Conservation (phyloP, 2,888 invertebrate genomes). For the Luffia ferchaultella region DNA sequence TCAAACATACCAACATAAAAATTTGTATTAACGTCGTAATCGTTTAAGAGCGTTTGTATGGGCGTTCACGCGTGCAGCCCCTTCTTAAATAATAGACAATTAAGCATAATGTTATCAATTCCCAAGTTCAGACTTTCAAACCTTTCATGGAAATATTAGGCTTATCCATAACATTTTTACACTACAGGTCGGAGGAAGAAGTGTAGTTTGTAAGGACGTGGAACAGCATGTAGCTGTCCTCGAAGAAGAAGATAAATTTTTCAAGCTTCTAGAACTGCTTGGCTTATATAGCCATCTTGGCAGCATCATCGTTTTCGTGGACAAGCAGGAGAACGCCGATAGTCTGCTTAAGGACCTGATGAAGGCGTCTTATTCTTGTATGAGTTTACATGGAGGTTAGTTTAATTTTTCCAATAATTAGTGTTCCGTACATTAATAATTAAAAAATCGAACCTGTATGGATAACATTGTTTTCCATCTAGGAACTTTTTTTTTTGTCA, state of each 20-base stretch:
- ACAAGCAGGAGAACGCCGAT: constrained; percentile 98
- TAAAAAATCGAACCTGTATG: too few species aligned
- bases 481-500: too few species aligned
- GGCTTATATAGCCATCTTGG: constrained; percentile 93
- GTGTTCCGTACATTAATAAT: neutral
- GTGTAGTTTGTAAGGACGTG: constrained; percentile 97
- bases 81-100: too few species aligned
- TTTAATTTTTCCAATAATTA: constrained; percentile 5
- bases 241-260: constrained; percentile 97
- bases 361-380: constrained; percentile 95
- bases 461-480: too few species aligned
- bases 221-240: constrained; percentile 93
- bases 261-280: constrained; percentile 96
- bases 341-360: constrained; percentile 91
- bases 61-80: too few species aligned
- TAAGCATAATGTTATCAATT: too few species aligned
- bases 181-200: constrained; percentile 86
- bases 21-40: too few species aligned
- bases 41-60: too few species aligned
- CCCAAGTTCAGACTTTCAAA: too few species aligned
- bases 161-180: too few species aligned
- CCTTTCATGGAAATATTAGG: too few species aligned
- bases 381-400: constrained; percentile 93
- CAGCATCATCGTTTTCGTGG: constrained; percentile 96
- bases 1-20: too few species aligned